Evolutionary conservation across 2,888 invertebrate species (phyloP), one percentile per base, ranked within the genome.

Genomic region (Lamellibrachia satsuma): DNA sequence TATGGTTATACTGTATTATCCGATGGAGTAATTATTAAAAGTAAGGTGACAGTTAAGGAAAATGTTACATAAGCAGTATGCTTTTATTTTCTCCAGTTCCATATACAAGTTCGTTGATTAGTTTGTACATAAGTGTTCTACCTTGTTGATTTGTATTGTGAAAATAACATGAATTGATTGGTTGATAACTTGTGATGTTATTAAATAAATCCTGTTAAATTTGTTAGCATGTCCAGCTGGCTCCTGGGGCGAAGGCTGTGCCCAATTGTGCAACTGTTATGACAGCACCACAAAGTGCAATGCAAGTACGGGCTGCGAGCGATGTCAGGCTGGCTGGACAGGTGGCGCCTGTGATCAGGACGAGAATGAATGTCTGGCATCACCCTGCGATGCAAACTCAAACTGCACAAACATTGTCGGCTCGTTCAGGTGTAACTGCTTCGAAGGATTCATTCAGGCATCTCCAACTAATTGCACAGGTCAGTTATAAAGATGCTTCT

Each of bases 401-500:
- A 91, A 91, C 55, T 91, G 91, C 55, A 91, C 91, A 11, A 91
- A 91, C n/a, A 39, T 57, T 52, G 27, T 52, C 52, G 91, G 91
- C 11, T 91, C 91, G 9, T 91, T 55, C 91, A 91, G n/a, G 39
- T 91, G 91, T n/a, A 51, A 52, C 11, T 91, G 91, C 57, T 57
- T 57, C 11, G 52, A 22, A 15, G 91, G 91, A 55, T 91, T 55
- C 55, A 91, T 52, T 52, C 91, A 55, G 52, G 27, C 57, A n/a
- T n/a, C 52, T 39, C 52, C n/a, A 11, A 91, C 52, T 15, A 91
- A 52, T 15, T 91, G 91, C n/a, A 52, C n/a, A 39, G 91, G 91
- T 91, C 39, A 91, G 91, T 91, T 27, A 15, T 27, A 91, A 27
- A 75, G 75, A 75, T 22, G 2, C 15, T 75, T 75, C 39, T 75